Percentiles rank a stretch among this genome's conserved stretches.
phyloP scores from a whole-genome alignment of 1,140 invertebrate genomes.

The Nymphalis io region DNA sequence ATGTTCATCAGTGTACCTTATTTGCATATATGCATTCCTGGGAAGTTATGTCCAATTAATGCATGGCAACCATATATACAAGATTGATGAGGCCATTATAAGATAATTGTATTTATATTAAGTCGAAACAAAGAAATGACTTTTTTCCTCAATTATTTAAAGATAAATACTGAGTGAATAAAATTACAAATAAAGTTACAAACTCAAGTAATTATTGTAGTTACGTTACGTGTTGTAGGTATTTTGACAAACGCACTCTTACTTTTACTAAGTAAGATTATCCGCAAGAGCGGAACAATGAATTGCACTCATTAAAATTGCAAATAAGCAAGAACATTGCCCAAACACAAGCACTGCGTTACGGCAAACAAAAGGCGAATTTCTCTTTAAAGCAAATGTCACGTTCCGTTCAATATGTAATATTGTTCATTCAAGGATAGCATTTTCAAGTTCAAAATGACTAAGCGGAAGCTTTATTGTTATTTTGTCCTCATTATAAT shows the following conservation, averaged over 20 bases:
- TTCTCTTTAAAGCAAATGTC: constrained; percentile 39
- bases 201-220: constrained; percentile 12
- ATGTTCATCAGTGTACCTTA: background rate
- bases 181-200: constrained; percentile 2
- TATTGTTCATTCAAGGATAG: constrained; percentile 49
- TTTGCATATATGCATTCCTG: constrained; percentile 3
- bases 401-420: constrained; percentile 28
- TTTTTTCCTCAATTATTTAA: background rate
- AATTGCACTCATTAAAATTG: constrained; percentile 44
- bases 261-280: constrained; percentile 37
- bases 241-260: constrained; percentile 32
- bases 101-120: background rate
- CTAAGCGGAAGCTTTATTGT: constrained; percentile 47
- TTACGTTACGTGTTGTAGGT: constrained; percentile 14
- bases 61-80: background rate
- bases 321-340: constrained; percentile 39
- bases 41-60: background rate
- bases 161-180: background rate
- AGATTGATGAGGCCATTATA: background rate
- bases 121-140: background rate
- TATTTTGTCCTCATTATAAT: constrained; percentile 36
- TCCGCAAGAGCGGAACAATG: constrained; percentile 34
- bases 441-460: constrained; percentile 62
- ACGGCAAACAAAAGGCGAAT: constrained; percentile 36
- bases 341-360: constrained; percentile 33